These are phyloP conservation scores for Clinocottus analis DNA, from an alignment of 2,113 vertebrate species.

Conservation along the genomic window DNA sequence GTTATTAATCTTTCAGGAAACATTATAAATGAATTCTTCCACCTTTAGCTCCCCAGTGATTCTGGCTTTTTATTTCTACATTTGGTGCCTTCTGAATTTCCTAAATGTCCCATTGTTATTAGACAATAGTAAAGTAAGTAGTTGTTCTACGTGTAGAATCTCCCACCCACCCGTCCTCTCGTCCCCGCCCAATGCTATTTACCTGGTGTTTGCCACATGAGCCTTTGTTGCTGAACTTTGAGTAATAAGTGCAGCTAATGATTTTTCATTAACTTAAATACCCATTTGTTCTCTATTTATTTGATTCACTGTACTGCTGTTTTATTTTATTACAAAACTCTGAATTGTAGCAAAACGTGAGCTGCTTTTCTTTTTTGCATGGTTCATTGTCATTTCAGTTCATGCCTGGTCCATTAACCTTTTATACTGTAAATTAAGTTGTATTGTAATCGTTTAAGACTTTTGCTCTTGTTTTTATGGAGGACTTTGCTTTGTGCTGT, in stretches of 20 bases:
- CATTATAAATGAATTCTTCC: not conserved
- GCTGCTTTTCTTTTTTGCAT: not conserved
- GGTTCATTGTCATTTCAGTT: slow-evolving; percentile 7
- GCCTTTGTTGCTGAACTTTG: slow-evolving; percentile 10
- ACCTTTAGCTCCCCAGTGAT: slow-evolving; percentile 20
- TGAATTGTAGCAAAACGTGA: slow-evolving; percentile 10
- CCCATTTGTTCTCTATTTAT: slow-evolving; percentile 41
- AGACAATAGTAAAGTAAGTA: too few species aligned
- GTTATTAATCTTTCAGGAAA: not conserved
- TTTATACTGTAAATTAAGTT: slow-evolving; percentile 16
- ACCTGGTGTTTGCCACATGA: slow-evolving; percentile 30
- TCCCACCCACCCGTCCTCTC: too few species aligned
- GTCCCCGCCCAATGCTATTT: not conserved
- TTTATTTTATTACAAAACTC: slow-evolving; percentile 11
- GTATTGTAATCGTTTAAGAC: not conserved
- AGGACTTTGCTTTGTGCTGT: slow-evolving; percentile 10
- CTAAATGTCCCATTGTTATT: too few species aligned
- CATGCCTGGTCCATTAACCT: slow-evolving; percentile 7
- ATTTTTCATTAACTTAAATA: not conserved
- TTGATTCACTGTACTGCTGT: slow-evolving; percentile 50
- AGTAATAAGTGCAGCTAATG: slow-evolving; percentile 5
- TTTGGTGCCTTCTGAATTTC: slow-evolving; percentile 67
- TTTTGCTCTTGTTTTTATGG: not conserved
- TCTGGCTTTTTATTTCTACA: slow-evolving; percentile 31
- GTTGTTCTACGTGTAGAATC: too few species aligned